phyloP scores from a whole-genome alignment of 2,113 vertebrate genomes.

The Heteronetta atricapilla region DNA sequence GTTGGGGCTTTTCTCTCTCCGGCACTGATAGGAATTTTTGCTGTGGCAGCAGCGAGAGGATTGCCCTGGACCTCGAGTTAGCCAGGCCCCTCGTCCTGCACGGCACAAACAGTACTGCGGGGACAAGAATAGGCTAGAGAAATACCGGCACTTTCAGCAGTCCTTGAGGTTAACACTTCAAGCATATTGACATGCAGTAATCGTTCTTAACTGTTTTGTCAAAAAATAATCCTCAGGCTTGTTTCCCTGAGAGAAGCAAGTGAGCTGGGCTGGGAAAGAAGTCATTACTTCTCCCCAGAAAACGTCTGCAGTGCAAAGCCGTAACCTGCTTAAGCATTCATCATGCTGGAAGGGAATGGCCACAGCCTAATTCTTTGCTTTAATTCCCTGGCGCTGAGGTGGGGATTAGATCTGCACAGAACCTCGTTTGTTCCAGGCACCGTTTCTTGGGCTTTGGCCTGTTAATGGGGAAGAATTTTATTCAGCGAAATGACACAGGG shows the following conservation, averaged over 20 bases:
- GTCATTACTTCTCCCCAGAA: background rate
- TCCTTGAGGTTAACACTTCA: background rate
- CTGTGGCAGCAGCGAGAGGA: background rate
- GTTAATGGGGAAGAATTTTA: constrained; percentile 18
- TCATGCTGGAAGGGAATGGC: background rate
- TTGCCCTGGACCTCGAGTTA: background rate
- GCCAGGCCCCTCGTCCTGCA: background rate
- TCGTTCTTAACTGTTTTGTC: constrained; percentile 4
- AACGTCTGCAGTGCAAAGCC: background rate
- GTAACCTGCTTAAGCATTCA: constrained; percentile 41
- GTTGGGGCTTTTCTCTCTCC: background rate
- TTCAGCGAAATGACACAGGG: background rate
- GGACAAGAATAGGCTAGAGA: background rate
- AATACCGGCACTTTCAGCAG: background rate
- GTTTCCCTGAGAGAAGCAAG: background rate
- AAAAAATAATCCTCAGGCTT: background rate
- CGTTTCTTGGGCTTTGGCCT: background rate
- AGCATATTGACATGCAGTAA: background rate
- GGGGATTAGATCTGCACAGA: constrained; percentile 56
- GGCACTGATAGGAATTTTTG: background rate
- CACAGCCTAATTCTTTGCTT: constrained; percentile 35
- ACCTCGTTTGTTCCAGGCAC: constrained; percentile 30
- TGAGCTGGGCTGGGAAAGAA: background rate
- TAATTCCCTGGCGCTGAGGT: constrained; percentile 35
- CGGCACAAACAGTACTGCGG: background rate